A percentile compares a stretch with the other conserved stretches of the same genome.
Evolutionary conservation across 2,888 invertebrate genomes (phyloP).

Genomic region (Morpho helenor): DNA sequence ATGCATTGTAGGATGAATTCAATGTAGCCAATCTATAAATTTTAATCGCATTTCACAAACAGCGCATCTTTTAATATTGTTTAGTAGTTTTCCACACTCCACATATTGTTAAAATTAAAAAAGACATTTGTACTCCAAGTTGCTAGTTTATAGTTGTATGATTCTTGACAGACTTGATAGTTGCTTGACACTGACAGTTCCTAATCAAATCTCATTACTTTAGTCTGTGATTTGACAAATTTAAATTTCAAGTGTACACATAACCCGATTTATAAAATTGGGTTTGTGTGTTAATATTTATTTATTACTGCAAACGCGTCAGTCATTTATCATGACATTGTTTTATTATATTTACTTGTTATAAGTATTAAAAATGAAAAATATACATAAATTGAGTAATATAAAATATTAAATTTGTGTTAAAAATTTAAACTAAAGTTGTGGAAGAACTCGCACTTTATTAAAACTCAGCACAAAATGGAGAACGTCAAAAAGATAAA

Average conservation of each 20-base stretch:
- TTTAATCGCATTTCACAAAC: no score
- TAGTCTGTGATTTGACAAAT: slow-evolving; percentile 10
- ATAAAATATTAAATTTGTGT: background rate
- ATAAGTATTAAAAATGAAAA: slow-evolving; percentile 4
- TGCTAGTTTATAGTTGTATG: no score
- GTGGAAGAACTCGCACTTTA: background rate
- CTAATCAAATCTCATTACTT: no score
- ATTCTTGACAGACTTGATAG: no score
- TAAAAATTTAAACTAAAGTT: slow-evolving; percentile 7
- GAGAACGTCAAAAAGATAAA: slow-evolving; percentile 42
- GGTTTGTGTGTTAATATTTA: slow-evolving; percentile 24
- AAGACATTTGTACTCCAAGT: no score
- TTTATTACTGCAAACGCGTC: slow-evolving; percentile 12
- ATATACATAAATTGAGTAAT: slow-evolving; percentile 1
- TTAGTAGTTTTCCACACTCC: no score
- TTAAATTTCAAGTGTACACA: slow-evolving; percentile 20
- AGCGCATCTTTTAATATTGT: no score
- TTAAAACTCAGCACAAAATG: slow-evolving; percentile 21
- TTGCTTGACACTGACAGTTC: no score
- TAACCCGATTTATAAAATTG: slow-evolving; percentile 22
- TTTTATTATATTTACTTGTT: background rate
- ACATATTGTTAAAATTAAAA: no score
- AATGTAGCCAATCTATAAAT: no score
- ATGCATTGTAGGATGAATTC: no score
- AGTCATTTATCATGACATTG: slow-evolving; percentile 5